Evolutionary conservation across 92 coral and sea anemone genomes (phyloP), one percentile per base, ranked within the genome.

Genomic region (Parazoanthus atlanticus): DNA sequence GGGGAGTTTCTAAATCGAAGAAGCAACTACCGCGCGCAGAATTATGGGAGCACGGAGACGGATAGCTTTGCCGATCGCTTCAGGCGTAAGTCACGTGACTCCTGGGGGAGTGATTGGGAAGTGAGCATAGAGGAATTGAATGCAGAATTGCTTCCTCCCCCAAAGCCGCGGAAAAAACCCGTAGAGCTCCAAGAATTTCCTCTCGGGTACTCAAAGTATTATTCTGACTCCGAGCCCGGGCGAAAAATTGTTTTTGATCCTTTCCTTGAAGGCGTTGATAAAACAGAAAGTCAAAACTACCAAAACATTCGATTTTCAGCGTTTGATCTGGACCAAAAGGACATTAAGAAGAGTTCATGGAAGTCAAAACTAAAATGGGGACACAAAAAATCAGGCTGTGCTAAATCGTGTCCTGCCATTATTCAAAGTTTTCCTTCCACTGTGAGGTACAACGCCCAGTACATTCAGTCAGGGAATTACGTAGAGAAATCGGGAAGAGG

Each of bases 41-140:
- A 30, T 31, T 84, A 84, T 21, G 87, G 87, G 46, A 84, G 87
- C 41, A 84, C 61, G 5, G 87, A 84, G 17, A 28, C 78, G 1
- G 78, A 84, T 32, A 84, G 87, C 74, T 84, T 84, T 16, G 87
- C 87, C 33, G 87, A 84, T 84, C 87, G 87, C 78, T 84, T 84
- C 78, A 71, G 87, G 67, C 78, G 87, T 25, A 84, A 78, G 30
- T 70, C 87, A 84, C 87, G 87, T 70, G 87, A 84, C 78, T 84
- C 87, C 40, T 84, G 87, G 87, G 87, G 87, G 40, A 84, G 87
- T 40, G 87, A 36, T 5, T 36, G 38, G 38, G 38, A 84, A 41
- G 10, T 71, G 5, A 84, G 87, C 54, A 6, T 43, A 2, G 87
- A 84, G 77, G 87, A 84, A 11, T 16, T 84, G 23, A 84, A 38